Percentiles rank a stretch among this genome's conserved stretches.
phyloP scores from a whole-genome alignment of 2,113 vertebrate species.

The Chroicocephalus ridibundus region DNA sequence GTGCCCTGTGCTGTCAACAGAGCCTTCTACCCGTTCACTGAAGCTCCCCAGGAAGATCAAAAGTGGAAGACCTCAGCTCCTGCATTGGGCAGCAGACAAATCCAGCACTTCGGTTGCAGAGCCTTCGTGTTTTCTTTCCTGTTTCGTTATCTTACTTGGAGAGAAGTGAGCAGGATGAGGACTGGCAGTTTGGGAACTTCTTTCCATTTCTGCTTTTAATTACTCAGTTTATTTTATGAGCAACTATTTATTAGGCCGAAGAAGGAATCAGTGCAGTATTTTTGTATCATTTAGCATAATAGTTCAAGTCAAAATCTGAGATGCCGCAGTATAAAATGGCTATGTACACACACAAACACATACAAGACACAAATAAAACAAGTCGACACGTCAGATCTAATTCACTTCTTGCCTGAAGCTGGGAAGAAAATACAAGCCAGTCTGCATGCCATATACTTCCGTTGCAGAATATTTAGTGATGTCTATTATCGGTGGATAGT shows the following conservation, averaged over 20 bases:
- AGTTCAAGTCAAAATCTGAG: background rate
- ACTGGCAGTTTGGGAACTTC: background rate
- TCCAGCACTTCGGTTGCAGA: accelerated
- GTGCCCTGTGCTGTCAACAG: accelerated
- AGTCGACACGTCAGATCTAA: background rate
- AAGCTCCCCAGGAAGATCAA: background rate
- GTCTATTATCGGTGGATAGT: background rate
- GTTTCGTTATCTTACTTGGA: background rate
- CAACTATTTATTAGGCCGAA: background rate
- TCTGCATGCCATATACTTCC: background rate
- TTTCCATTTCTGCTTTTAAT: background rate
- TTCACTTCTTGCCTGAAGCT: background rate
- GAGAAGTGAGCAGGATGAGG: background rate
- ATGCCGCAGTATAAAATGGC: background rate
- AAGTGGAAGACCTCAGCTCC: background rate
- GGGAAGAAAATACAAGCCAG: background rate
- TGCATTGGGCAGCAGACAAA: background rate
- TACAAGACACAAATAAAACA: background rate
- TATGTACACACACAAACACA: background rate
- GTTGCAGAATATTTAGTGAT: background rate
- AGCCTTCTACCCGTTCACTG: background rate
- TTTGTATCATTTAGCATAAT: background rate
- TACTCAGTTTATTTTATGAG: background rate
- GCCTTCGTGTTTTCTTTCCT: background rate
- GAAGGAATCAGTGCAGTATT: background rate